phyloP scores from a whole-genome alignment of 2,113 vertebrate species.

The Apteryx mantelli region DNA sequence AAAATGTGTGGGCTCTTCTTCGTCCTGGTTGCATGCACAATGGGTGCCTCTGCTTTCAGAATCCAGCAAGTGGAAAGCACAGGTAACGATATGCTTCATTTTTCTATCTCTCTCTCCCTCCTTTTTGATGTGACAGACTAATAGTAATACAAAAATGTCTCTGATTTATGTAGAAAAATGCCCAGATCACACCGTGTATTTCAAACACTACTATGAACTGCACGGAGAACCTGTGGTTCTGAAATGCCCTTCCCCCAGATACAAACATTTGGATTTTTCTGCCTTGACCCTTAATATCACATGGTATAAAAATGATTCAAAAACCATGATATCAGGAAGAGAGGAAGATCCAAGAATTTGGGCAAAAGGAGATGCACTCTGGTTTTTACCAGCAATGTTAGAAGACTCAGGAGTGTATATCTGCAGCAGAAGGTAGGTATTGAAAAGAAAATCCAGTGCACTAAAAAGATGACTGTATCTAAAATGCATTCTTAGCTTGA shows the following conservation, averaged over 20 bases:
- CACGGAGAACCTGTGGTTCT: constrained; percentile 85
- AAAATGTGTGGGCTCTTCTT: background rate
- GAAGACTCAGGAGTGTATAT: constrained; percentile 86
- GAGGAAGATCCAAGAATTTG: constrained; percentile 67
- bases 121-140: background rate
- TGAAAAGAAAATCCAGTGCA: background rate
- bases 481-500: background rate
- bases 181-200: constrained; percentile 55
- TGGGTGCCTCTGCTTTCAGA: constrained; percentile 33
- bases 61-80: constrained; percentile 13
- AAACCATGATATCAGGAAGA: background rate
- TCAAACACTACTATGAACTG: constrained; percentile 60
- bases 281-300: constrained; percentile 41
- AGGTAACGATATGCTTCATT: constrained; percentile 37
- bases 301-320: constrained; percentile 73
- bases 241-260: constrained; percentile 73
- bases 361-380: constrained; percentile 69
- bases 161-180: constrained; percentile 66
- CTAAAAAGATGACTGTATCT: background rate
- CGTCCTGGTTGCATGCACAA: background rate
- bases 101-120: background rate
- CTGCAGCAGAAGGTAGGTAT: constrained; percentile 82
- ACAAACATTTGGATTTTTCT: constrained; percentile 39
- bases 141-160: constrained; percentile 44
- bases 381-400: constrained; percentile 83